phyloP scores from a whole-genome alignment of 2,113 vertebrate species.

The Istiophorus platypterus region DNA sequence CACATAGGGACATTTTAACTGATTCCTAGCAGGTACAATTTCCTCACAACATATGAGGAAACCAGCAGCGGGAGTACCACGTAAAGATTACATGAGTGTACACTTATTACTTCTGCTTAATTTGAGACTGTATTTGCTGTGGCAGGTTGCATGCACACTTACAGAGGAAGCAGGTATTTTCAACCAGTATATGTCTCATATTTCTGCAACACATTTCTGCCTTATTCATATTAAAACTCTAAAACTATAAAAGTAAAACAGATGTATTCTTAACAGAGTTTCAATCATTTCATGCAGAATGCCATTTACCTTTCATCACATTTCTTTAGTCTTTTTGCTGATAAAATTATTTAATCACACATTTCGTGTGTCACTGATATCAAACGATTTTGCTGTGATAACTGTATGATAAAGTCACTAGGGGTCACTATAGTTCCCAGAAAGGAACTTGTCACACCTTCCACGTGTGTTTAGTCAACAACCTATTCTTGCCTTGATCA shows the following conservation, averaged over 20 bases:
- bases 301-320: background rate
- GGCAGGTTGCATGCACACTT: too few relatives aligned
- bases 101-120: background rate
- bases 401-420: slow-evolving; percentile 33
- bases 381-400: background rate
- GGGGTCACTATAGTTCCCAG: slow-evolving; percentile 54
- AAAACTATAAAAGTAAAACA: background rate
- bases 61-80: background rate
- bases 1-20: background rate
- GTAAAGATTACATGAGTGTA: background rate
- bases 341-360: background rate
- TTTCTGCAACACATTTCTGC: background rate
- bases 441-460: slow-evolving; percentile 13
- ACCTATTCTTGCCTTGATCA: slow-evolving; percentile 30
- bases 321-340: background rate
- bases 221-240: background rate
- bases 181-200: background rate
- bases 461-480: slow-evolving; percentile 13
- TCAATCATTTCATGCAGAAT: background rate
- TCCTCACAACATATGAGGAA: background rate
- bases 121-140: background rate
- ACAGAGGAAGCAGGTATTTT: too few relatives aligned
- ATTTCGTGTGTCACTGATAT: background rate
- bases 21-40: too few relatives aligned
- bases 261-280: background rate